Percentiles rank a stretch among this genome's conserved stretches.
phyloP scores from a whole-genome alignment of 2,113 vertebrate genomes.

The Strix aluco region DNA sequence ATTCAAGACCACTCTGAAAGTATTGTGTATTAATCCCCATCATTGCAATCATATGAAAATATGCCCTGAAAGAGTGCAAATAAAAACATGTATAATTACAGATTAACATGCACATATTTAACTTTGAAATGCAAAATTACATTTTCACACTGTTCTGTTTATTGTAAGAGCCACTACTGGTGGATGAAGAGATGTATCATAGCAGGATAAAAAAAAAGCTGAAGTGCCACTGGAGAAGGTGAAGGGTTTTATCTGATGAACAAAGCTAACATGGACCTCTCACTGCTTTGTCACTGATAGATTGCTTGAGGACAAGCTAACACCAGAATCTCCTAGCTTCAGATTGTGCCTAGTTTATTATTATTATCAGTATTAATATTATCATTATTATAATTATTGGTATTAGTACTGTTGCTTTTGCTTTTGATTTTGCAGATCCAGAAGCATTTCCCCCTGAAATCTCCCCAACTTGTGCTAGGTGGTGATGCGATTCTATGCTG shows the following conservation, averaged over 20 bases:
- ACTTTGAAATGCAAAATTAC: neutral
- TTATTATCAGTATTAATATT: too few species aligned
- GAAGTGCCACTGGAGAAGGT: neutral
- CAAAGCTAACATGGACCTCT: neutral
- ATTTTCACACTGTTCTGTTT: neutral
- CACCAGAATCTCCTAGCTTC: neutral
- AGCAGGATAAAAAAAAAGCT: neutral
- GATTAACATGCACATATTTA: neutral
- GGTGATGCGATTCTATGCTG: rapidly evolving
- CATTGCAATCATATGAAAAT: constrained; percentile 72
- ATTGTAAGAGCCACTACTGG: neutral
- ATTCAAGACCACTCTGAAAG: constrained; percentile 76
- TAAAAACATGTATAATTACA: neutral
- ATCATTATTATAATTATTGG: neutral
- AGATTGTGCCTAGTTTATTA: neutral
- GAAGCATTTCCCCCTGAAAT: neutral
- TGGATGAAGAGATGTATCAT: neutral
- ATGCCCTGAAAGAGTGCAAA: constrained; percentile 62
- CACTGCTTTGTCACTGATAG: neutral
- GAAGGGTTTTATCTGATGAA: neutral
- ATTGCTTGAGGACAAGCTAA: neutral
- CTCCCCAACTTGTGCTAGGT: neutral
- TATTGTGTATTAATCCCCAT: constrained; percentile 83
- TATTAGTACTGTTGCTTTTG: neutral
- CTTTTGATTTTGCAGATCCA: neutral